Base-by-base conservation (phyloP, 2,797 vertebrate species). In the Thripadectes ignobilis region DNA sequence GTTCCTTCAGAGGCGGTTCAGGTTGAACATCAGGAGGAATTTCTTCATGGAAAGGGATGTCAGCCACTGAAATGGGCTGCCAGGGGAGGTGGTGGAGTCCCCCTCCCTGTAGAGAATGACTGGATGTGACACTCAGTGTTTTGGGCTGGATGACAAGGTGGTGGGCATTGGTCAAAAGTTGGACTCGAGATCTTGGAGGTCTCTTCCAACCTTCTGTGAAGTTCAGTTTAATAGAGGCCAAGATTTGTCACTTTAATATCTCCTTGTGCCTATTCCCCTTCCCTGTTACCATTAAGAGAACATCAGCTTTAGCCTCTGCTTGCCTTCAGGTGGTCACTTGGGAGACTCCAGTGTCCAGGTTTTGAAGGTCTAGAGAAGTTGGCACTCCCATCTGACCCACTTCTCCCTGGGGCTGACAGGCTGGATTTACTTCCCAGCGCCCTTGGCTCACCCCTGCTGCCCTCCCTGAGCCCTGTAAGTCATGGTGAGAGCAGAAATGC, bases 401-500 rank as follows among this genome's bases (percentile, higher is more conserved):
- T 43, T 77, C 61, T 52, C 15, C 27, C 13, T 0, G 2, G 29
- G 36, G 54, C 62, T 66, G 58, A 21, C 49, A 21, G 29, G 20
- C 1, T 0, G 5, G 39, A 5, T 68, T 77, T n/a, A 2, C 7
- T 30, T 66, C 55, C n/a, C 19, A 23, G 61, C 59, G 36, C 39
- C 29, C 61, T n/a, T 1, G 0, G 12, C 48, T 87, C 14, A 0
- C 24, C 71, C 26, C 66, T 9, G 24, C 30, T 29, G 41, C 2
- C 12, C 41, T 67, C 59, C 68, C 36, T 1, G 3, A 19, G 21
- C 68, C 32, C 24, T 62, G 39, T 3, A 16, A 63, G 1, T 10
- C 30, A 4, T 1, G 2, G 34, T 0, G 3, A 26, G 52, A 23
- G 15, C 1, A 0, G 14, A 29, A n/a, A 43, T 12, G 48, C 27